Conservation (phyloP, 1,140 invertebrate species). For the Procambarus virginalis region DNA sequence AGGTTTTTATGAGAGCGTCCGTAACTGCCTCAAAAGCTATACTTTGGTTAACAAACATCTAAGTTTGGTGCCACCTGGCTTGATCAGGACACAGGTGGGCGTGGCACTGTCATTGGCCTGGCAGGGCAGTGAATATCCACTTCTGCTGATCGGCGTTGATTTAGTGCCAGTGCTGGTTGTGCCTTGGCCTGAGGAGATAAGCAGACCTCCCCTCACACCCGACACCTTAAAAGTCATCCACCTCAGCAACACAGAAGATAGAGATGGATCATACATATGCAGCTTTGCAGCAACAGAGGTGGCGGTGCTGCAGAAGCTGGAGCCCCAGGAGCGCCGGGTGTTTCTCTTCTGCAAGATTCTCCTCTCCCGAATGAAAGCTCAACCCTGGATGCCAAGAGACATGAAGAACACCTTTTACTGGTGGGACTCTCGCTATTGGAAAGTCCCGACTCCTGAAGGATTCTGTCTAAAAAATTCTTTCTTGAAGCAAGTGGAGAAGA, state of each 20-base stretch:
- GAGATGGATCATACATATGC: not conserved
- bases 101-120: conserved; percentile 28
- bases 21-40: not conserved
- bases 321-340: not conserved
- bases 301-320: not conserved
- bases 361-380: conserved; percentile 11
- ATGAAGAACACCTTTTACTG: not conserved
- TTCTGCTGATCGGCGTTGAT: conserved; percentile 15
- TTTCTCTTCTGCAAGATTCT: not conserved
- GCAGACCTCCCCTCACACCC: conserved; percentile 9
- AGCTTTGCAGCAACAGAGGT: conserved; percentile 4
- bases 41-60: not conserved
- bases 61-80: not conserved
- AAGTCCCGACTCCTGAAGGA: not conserved
- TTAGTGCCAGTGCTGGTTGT: conserved; percentile 15
- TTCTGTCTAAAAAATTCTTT: not conserved
- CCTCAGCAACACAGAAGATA: conserved; percentile 14
- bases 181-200: not conserved
- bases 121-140: conserved; percentile 11
- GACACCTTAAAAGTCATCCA: not conserved
- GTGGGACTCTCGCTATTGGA: not conserved
- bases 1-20: not conserved
- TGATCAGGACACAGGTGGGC: conserved; percentile 23
- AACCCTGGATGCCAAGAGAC: conserved; percentile 16
- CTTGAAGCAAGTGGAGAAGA: not conserved